These are phyloP conservation scores for Metridium senile DNA, from an alignment of 92 coral and sea anemone genomes.

Conservation along the genomic window DNA sequence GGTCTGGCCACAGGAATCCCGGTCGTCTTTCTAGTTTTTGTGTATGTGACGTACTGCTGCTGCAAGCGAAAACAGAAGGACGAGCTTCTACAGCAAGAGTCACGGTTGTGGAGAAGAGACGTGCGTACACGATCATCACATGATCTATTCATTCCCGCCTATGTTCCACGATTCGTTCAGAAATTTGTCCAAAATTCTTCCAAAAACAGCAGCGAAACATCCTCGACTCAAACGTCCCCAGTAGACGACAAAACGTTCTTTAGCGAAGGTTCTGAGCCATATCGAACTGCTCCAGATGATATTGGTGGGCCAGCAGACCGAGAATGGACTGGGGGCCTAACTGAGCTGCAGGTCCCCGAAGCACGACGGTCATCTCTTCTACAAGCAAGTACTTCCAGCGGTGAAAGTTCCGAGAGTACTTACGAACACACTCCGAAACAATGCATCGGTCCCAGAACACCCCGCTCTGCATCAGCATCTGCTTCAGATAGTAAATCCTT, in stretches of 20 bases:
- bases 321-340: constrained; percentile 70
- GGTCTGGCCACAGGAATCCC: constrained; percentile 97
- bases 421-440: constrained; percentile 72
- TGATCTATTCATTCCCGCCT: constrained; percentile 93
- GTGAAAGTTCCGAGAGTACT: constrained; percentile 88
- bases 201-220: constrained; percentile 84
- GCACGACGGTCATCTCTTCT: constrained; percentile 74
- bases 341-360: constrained; percentile 68
- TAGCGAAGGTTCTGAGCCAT: constrained; percentile 94
- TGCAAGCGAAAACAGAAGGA: constrained; percentile 83
- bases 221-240: constrained; percentile 88
- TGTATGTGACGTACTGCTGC: constrained; percentile 93
- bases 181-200: constrained; percentile 96
- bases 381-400: constrained; percentile 85
- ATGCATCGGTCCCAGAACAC: constrained; percentile 70
- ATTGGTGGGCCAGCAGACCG: constrained; percentile 65
- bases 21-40: constrained; percentile 75
- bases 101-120: constrained; percentile 93
- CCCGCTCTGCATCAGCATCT: constrained; percentile 53
- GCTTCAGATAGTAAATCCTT: constrained; percentile 79
- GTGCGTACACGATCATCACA: constrained; percentile 72
- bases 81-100: constrained; percentile 68
- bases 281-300: constrained; percentile 95
- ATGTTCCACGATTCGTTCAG: constrained; percentile 88
- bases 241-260: constrained; percentile 88